Conservation (phyloP, 2,888 invertebrate species). For the Tachina grossa region DNA sequence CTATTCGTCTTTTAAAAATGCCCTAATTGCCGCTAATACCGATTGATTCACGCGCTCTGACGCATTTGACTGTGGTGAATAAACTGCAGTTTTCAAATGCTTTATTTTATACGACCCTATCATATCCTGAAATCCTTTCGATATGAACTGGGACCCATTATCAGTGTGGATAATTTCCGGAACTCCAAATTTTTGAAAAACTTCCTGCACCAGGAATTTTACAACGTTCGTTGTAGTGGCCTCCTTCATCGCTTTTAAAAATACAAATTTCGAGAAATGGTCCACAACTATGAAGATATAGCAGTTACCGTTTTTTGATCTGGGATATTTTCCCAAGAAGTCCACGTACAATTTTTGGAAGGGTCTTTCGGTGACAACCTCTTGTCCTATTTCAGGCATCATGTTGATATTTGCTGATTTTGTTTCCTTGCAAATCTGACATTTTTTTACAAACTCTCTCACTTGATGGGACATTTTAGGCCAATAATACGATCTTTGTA, state of each 20-base stretch:
- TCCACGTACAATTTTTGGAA: background rate
- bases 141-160: background rate
- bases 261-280: background rate
- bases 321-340: background rate
- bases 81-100: background rate
- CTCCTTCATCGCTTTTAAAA: background rate
- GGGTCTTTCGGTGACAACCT: conserved; percentile 7
- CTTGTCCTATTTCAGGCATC: conserved; percentile 2
- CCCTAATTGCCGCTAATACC: too few relatives aligned
- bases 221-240: background rate
- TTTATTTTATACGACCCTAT: background rate
- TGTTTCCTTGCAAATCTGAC: too few relatives aligned
- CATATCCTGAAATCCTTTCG: background rate
- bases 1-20: too few relatives aligned
- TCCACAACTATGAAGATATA: background rate
- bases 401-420: too few relatives aligned
- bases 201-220: background rate
- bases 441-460: background rate
- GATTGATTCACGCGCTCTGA: too few relatives aligned
- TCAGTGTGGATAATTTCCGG: background rate
- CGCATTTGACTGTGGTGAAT: too few relatives aligned
- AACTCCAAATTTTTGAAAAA: conserved; percentile 1
- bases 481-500: conserved; percentile 2
- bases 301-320: background rate
- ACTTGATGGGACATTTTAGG: background rate